A percentile compares a stretch with the other conserved stretches of the same genome.
phyloP scores from a whole-genome alignment of 2,797 vertebrate genomes.

The Syndactyla subalaris region DNA sequence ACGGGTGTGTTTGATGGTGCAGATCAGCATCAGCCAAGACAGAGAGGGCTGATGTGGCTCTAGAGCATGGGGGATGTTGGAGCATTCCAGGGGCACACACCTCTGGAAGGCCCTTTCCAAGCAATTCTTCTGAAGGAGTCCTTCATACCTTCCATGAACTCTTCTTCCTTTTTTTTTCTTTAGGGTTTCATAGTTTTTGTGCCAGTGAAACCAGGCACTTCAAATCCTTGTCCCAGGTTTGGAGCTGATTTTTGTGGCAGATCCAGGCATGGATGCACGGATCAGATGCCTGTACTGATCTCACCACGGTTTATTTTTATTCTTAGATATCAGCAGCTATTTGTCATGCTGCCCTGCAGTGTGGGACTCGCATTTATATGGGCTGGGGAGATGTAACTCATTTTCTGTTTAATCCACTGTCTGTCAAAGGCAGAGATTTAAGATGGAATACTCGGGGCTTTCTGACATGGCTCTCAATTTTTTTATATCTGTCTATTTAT shows the following conservation, averaged over 20 bases:
- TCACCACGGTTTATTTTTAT: slow-evolving; percentile 52
- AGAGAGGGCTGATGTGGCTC: fast-evolving
- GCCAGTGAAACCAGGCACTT: background rate
- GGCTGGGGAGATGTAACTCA: slow-evolving; percentile 56
- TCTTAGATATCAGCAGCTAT: slow-evolving; percentile 35
- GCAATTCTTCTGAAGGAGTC: fast-evolving
- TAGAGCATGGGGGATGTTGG: fast-evolving
- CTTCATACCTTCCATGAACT: background rate
- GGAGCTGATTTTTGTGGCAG: slow-evolving; percentile 44
- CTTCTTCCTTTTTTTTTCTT: background rate
- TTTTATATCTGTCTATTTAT: slow-evolving; percentile 22
- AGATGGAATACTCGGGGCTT: background rate
- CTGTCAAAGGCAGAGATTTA: slow-evolving; percentile 60
- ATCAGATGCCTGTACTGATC: slow-evolving; percentile 7
- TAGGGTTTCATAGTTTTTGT: background rate
- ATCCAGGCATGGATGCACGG: background rate
- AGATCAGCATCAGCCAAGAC: background rate
- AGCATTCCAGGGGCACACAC: fast-evolving
- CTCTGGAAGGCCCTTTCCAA: background rate
- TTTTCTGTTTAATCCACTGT: slow-evolving; percentile 67
- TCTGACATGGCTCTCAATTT: slow-evolving; percentile 28
- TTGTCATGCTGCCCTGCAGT: slow-evolving; percentile 56
- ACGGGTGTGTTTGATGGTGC: fast-evolving
- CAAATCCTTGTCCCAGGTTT: background rate
- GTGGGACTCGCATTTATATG: slow-evolving; percentile 21